Conservation (phyloP, 1,140 invertebrate species). For the Chironomus tepperi region DNA sequence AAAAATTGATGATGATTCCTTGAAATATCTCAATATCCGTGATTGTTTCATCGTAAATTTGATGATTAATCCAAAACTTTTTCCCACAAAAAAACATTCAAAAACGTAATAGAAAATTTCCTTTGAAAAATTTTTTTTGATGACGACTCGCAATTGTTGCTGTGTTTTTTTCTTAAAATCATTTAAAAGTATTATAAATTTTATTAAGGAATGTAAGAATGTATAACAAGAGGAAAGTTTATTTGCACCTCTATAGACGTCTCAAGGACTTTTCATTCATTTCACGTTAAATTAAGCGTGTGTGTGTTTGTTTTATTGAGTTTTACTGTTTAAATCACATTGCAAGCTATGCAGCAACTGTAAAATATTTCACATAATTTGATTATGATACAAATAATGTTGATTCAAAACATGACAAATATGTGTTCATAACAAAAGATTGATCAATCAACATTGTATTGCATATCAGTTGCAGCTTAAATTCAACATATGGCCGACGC, state of each 20-base stretch:
- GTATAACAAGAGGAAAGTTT: neutral
- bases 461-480: neutral
- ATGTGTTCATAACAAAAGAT: neutral
- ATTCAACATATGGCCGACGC: neutral
- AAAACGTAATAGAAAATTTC: neutral
- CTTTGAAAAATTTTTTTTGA: slow-evolving; percentile 2
- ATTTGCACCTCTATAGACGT: neutral
- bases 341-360: too few relatives aligned
- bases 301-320: too few relatives aligned
- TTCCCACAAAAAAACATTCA: neutral
- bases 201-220: neutral
- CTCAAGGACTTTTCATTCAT: slow-evolving; percentile 6
- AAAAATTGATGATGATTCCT: too few relatives aligned
- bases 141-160: neutral
- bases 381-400: too few relatives aligned
- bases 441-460: neutral
- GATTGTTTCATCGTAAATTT: neutral
- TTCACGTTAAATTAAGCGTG: neutral
- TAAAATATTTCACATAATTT: too few relatives aligned
- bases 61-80: neutral
- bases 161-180: neutral
- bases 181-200: neutral
- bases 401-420: too few relatives aligned
- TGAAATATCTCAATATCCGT: neutral
- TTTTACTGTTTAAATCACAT: too few relatives aligned